Conservation (phyloP, 2,113 vertebrate genomes). For the Catharus bicknelli region DNA sequence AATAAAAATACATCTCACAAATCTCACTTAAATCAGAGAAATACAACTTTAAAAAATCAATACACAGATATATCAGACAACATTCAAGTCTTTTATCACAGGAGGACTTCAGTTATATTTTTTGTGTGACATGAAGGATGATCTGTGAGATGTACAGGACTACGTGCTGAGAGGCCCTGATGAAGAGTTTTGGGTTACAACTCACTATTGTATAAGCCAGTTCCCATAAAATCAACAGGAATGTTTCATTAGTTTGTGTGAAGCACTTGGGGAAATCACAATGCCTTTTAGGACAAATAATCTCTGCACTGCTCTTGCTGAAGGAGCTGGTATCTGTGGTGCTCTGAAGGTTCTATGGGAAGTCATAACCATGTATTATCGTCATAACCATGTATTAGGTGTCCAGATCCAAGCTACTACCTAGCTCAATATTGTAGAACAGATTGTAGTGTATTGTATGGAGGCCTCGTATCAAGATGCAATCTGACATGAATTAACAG, state of each 20-base stretch:
- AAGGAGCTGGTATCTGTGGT: background rate
- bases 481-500: background rate
- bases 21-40: background rate
- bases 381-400: background rate
- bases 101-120: background rate
- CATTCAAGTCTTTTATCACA: background rate
- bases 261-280: background rate
- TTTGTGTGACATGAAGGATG: background rate
- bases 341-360: background rate
- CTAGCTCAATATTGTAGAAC: background rate
- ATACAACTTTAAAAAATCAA: background rate
- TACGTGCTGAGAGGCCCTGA: background rate
- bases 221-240: background rate
- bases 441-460: background rate
- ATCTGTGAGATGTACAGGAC: background rate
- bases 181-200: background rate
- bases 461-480: background rate
- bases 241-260: background rate
- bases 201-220: background rate
- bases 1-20: slow-evolving; percentile 22
- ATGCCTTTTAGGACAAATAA: background rate
- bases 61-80: background rate
- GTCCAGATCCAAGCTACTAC: background rate
- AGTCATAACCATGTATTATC: background rate
- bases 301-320: background rate